Evolutionary conservation across 1,140 invertebrate genomes (phyloP), one percentile per base, ranked within the genome.

Genomic region (Probaryconus sp.): DNA sequence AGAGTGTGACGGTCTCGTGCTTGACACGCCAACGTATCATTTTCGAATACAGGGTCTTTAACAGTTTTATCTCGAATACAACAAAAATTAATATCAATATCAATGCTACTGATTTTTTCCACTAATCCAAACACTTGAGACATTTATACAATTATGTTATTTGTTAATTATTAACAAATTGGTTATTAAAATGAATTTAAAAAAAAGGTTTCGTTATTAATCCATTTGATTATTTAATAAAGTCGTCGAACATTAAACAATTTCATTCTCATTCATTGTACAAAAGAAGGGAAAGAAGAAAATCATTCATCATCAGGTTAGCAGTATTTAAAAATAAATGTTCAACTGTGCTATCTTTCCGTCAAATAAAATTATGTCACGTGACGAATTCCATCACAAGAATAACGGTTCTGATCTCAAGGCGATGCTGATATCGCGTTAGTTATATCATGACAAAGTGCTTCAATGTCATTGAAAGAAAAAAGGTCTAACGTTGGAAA

Each of bases 401-500:
- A 71, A 63, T 71, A 71, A 71, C 68, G 68, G 68, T 71, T 58
- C 47, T 35, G 30, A 63, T 42, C 51, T 63, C 58, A 63, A 71
- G 68, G 58, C 50, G 30, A 71, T 43, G 68, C 43, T 71, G 68
- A 71, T 71, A 71, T 56, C 50, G 56, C 43, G 42, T 40, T 55
- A 24, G 68, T 71, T 71, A 71, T 56, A 71, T 71, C 56, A 71
- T 53, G 68, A 58, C 68, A 71, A 71, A 69, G 43, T 63, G 68
- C 68, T 16, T 71, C 60, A 58, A 50, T 71, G 68, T 71, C 58
- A 64, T 64, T 71, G 50, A 48, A 71, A 71, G 51, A 71, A 71
- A 71, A 71, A 64, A 56, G 33, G 28, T 40, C 43, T 50, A 63
- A 42, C 20, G 31, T 13, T 63, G 35, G 35, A 64, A 71, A 64